Evolutionary conservation across 2,888 invertebrate genomes (phyloP).

Genomic region (Arenicola marina): DNA sequence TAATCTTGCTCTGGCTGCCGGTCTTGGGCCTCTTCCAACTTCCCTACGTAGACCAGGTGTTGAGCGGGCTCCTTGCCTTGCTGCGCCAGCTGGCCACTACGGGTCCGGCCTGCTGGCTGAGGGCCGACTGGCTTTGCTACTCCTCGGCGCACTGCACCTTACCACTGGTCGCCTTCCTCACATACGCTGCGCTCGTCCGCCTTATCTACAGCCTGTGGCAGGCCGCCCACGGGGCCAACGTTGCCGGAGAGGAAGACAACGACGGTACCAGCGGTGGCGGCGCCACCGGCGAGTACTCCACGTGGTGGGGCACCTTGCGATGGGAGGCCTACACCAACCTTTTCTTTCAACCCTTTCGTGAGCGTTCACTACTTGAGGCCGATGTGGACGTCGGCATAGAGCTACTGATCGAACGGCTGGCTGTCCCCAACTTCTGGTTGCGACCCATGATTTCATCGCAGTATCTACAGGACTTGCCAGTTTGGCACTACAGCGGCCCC

Average conservation of each 20-base stretch:
- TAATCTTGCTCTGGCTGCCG: conserved; percentile 62
- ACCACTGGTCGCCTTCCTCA: conserved; percentile 44
- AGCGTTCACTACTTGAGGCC: conserved; percentile 39
- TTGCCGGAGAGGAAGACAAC: not conserved
- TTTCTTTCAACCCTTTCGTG: conserved; percentile 53
- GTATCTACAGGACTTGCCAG: conserved; percentile 63
- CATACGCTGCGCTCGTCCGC: conserved; percentile 40
- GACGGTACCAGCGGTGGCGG: not conserved
- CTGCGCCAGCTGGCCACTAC: conserved; percentile 56
- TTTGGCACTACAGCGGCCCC: conserved; percentile 57
- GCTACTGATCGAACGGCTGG: conserved; percentile 60
- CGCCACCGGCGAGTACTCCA: too few relatives aligned
- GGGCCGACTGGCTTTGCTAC: conserved; percentile 48
- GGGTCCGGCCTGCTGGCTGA: conserved; percentile 43
- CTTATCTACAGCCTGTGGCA: conserved; percentile 18
- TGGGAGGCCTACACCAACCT: conserved; percentile 51
- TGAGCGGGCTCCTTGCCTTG: conserved; percentile 49
- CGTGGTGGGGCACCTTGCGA: conserved; percentile 63
- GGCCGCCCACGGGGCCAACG: not conserved
- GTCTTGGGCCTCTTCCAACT: conserved; percentile 62
- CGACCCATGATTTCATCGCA: conserved; percentile 61
- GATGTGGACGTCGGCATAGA: conserved; percentile 58
- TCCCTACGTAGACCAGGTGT: conserved; percentile 53
- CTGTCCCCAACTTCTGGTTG: conserved; percentile 63
- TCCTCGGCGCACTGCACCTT: conserved; percentile 25